These are phyloP conservation scores for Diorhabda elongata DNA, from an alignment of 1,140 invertebrate species.

Conservation along the genomic window DNA sequence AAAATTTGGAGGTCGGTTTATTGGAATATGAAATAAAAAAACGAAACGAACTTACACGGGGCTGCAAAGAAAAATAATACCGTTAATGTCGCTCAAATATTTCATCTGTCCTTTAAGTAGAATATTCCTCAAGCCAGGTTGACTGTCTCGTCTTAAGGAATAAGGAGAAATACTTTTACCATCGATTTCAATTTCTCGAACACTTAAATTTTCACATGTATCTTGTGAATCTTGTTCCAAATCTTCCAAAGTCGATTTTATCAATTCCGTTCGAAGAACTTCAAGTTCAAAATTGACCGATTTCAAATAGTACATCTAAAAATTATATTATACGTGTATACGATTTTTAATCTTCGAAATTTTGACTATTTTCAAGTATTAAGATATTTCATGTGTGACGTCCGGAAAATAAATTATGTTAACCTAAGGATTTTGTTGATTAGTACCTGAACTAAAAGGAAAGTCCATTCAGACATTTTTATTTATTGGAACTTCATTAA, in stretches of 20 bases:
- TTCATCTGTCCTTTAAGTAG: slow-evolving; percentile 82
- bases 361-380: too few relatives aligned
- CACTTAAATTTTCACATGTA: slow-evolving; percentile 20
- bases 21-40: background rate
- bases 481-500: too few relatives aligned
- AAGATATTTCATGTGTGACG: too few relatives aligned
- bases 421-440: too few relatives aligned
- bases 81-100: slow-evolving; percentile 71
- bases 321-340: background rate
- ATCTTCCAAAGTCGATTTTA: slow-evolving; percentile 13
- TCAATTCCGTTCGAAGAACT: slow-evolving; percentile 45
- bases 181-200: slow-evolving; percentile 35
- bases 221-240: slow-evolving; percentile 7
- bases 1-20: background rate
- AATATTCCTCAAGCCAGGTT: slow-evolving; percentile 62
- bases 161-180: slow-evolving; percentile 50
- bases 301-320: slow-evolving; percentile 48
- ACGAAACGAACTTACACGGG: slow-evolving; percentile 64
- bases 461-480: too few relatives aligned
- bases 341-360: too few relatives aligned
- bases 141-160: slow-evolving; percentile 55
- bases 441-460: too few relatives aligned
- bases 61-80: slow-evolving; percentile 78
- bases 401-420: too few relatives aligned
- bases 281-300: slow-evolving; percentile 63